Percentiles rank a stretch among this genome's conserved stretches.
These are phyloP conservation scores for Cephalotes varians DNA, from an alignment of 2,888 invertebrate species.

Conservation along the genomic window DNA sequence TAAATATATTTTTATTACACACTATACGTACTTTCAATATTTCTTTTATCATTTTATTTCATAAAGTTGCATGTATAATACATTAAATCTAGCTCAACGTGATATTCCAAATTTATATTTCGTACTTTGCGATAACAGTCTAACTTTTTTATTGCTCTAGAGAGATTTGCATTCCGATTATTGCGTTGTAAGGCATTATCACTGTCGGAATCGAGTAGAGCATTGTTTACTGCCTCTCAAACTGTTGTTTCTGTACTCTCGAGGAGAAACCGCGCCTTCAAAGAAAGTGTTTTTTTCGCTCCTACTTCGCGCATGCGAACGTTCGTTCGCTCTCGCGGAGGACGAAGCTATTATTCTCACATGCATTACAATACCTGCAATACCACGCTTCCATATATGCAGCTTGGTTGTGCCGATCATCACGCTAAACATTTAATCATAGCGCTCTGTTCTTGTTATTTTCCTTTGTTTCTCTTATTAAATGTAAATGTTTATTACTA, in stretches of 20 bases:
- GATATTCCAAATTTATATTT: neutral
- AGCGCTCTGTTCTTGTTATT: neutral
- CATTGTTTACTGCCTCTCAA: slow-evolving; percentile 15
- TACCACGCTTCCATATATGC: slow-evolving; percentile 36
- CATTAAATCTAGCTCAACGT: neutral
- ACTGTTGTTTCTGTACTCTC: slow-evolving; percentile 60
- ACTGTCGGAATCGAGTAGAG: neutral
- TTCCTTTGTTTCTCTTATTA: neutral
- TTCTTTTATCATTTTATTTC: neutral
- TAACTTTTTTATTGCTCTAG: neutral
- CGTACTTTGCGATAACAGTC: neutral
- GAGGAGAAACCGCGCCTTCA: slow-evolving; percentile 72
- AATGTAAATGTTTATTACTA: neutral
- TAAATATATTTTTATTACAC: too few relatives aligned
- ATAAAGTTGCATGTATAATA: neutral
- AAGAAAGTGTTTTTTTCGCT: slow-evolving; percentile 71
- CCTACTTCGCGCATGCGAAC: slow-evolving; percentile 19
- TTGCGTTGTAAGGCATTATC: neutral
- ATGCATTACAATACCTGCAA: slow-evolving; percentile 15
- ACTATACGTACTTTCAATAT: neutral
- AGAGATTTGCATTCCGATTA: slow-evolving; percentile 8
- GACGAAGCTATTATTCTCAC: slow-evolving; percentile 46
- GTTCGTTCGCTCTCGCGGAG: slow-evolving; percentile 28
- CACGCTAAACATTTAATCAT: slow-evolving; percentile 7
- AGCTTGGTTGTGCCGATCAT: slow-evolving; percentile 18